Conservation (phyloP, 2,888 invertebrate genomes). For the Euproctis similis region DNA sequence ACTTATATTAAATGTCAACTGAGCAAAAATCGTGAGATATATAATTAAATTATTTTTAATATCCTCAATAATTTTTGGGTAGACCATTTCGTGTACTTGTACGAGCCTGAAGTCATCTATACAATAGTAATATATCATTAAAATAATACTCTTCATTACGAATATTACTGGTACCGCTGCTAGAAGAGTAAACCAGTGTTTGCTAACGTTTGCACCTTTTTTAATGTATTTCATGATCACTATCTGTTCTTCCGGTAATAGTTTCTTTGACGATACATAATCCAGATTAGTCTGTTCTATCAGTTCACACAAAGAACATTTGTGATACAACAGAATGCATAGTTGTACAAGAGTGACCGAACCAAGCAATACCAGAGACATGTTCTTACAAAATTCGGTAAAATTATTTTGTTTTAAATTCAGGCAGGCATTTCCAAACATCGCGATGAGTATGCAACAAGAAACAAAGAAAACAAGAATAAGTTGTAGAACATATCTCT, state of each 20-base stretch:
- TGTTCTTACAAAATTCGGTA: slow-evolving; percentile 20
- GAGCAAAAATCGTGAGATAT: slow-evolving; percentile 15
- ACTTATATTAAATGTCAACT: no score
- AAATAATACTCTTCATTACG: slow-evolving; percentile 15
- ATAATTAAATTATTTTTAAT: slow-evolving; percentile 20
- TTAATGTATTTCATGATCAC: slow-evolving; percentile 24
- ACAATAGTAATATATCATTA: slow-evolving; percentile 21
- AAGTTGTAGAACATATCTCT: slow-evolving; percentile 18
- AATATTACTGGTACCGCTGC: slow-evolving; percentile 10
- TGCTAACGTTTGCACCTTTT: slow-evolving; percentile 23
- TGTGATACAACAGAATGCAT: slow-evolving; percentile 22
- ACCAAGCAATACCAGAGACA: slow-evolving; percentile 9
- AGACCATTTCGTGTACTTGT: slow-evolving; percentile 25
- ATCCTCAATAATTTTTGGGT: slow-evolving; percentile 27
- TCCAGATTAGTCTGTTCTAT: slow-evolving; percentile 31
- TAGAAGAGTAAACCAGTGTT: slow-evolving; percentile 31
- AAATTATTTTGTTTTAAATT: slow-evolving; percentile 18
- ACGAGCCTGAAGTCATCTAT: slow-evolving; percentile 23
- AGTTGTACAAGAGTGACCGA: slow-evolving; percentile 9
- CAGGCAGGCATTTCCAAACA: slow-evolving; percentile 18
- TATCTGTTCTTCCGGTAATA: slow-evolving; percentile 19
- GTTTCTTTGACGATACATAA: slow-evolving; percentile 16
- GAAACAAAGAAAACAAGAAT: slow-evolving; percentile 3
- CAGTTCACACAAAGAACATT: slow-evolving; percentile 17
- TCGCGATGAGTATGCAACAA: slow-evolving; percentile 4